Conservation (phyloP, 2,797 vertebrate species). For the Sebastes minor region DNA sequence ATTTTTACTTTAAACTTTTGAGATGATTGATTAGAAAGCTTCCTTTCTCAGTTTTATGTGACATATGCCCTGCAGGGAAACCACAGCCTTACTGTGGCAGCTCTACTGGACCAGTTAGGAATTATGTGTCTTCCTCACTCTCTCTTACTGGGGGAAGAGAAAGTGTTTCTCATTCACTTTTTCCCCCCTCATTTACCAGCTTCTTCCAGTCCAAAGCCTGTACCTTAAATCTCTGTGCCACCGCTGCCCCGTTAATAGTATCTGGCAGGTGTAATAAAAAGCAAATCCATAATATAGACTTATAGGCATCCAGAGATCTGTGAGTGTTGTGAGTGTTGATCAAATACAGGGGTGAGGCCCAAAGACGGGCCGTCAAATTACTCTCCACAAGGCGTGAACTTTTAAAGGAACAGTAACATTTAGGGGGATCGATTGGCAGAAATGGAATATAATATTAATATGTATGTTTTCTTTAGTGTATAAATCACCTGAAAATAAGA, state of each 20-base stretch:
- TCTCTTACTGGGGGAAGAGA: neutral
- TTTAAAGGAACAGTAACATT: neutral
- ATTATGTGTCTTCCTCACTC: slow-evolving; percentile 3
- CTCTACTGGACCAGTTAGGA: neutral
- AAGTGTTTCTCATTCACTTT: slow-evolving; percentile 38
- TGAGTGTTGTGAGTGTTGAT: slow-evolving; percentile 43
- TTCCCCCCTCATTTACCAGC: neutral
- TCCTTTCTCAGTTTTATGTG: neutral
- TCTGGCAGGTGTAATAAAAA: slow-evolving; percentile 68
- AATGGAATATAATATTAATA: too few relatives aligned
- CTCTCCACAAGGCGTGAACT: neutral
- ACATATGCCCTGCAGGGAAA: neutral
- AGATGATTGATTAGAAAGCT: neutral
- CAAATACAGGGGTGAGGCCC: slow-evolving; percentile 8
- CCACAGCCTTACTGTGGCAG: neutral
- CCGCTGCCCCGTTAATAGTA: slow-evolving; percentile 31
- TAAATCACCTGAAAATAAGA: too few relatives aligned
- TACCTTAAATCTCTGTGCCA: slow-evolving; percentile 28
- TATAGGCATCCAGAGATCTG: slow-evolving; percentile 41
- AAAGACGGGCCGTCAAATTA: slow-evolving; percentile 6
- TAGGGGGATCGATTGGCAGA: too few relatives aligned
- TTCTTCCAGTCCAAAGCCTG: slow-evolving; percentile 8
- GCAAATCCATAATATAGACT: slow-evolving; percentile 58
- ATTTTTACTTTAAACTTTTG: neutral
- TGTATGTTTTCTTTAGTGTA: too few relatives aligned